phyloP scores from a whole-genome alignment of 2,888 invertebrate genomes.

The Aethes cnicana region DNA sequence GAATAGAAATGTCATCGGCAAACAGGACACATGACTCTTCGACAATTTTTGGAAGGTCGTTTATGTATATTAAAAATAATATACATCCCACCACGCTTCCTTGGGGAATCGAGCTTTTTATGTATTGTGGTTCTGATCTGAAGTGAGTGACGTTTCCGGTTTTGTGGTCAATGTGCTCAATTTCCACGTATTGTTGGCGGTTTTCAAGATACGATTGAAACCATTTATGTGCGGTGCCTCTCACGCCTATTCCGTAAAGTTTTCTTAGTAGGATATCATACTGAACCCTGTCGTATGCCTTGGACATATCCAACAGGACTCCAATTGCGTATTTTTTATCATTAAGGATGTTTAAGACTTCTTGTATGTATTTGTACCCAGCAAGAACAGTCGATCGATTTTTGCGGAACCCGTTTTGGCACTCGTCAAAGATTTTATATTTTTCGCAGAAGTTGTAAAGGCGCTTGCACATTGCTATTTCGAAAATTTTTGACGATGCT shows the following conservation, averaged over 20 bases:
- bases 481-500: slow-evolving; percentile 7
- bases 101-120: no score
- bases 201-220: slow-evolving; percentile 24
- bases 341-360: background rate
- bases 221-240: slow-evolving; percentile 21
- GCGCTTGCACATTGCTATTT: background rate
- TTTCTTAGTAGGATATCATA: no score
- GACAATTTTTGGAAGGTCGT: background rate
- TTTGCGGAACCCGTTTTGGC: slow-evolving; percentile 10
- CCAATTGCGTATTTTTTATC: slow-evolving; percentile 19
- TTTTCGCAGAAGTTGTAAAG: slow-evolving; percentile 5
- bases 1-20: background rate
- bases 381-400: background rate
- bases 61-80: no score
- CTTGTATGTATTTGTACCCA: background rate
- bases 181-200: slow-evolving; percentile 22
- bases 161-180: slow-evolving; percentile 10
- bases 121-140: background rate
- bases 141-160: background rate
- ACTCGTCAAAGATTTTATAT: background rate
- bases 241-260: no score
- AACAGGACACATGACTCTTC: background rate
- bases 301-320: slow-evolving; percentile 29
- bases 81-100: no score
- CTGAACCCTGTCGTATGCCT: no score